Percentiles rank a stretch among this genome's conserved stretches.
phyloP scores from a whole-genome alignment of 2,113 vertebrate species.

The Blennius ocellaris region DNA sequence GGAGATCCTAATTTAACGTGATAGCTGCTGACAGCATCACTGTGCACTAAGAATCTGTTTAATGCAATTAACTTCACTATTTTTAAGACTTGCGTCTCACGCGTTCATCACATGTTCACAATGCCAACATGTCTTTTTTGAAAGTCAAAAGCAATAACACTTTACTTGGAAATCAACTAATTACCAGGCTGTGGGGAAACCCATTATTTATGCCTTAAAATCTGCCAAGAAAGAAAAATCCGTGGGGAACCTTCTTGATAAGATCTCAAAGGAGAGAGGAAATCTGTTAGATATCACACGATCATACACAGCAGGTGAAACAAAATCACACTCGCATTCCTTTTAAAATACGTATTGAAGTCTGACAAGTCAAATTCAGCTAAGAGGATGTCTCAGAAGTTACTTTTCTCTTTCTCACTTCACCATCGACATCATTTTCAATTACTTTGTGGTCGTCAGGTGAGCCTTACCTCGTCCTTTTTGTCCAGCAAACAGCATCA shows the following conservation, averaged over 20 bases:
- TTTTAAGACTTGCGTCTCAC: conserved; percentile 24
- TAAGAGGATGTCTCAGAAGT: conserved; percentile 22
- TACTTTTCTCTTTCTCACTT: conserved; percentile 22
- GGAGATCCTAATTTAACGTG: conserved; percentile 51
- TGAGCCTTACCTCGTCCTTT: conserved; percentile 87
- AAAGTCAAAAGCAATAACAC: conserved; percentile 56
- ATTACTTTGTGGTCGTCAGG: conserved; percentile 15
- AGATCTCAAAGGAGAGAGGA: conserved; percentile 52
- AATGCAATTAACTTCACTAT: conserved; percentile 52
- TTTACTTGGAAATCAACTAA: conserved; percentile 49
- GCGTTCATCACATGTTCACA: conserved; percentile 15
- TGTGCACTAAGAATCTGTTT: conserved; percentile 46
- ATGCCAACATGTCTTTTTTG: conserved; percentile 24
- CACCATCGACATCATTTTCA: conserved; percentile 14
- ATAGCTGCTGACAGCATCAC: conserved; percentile 52
- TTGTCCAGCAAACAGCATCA: conserved; percentile 90
- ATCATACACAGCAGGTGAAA: conserved; percentile 51
- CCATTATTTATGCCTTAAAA: conserved; percentile 48
- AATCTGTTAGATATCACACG: conserved; percentile 69
- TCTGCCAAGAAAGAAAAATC: conserved; percentile 52
- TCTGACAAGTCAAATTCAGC: conserved; percentile 50
- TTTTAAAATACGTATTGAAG: conserved; percentile 52
- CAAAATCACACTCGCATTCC: conserved; percentile 33
- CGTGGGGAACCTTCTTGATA: conserved; percentile 56
- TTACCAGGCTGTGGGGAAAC: conserved; percentile 39